Conservation (phyloP, 2,113 vertebrate genomes). For the human region GRCh38 chr7:33584001-33584500, state of each 20-base stretch:
- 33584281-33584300: slow-evolving; percentile 7
- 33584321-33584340: not conserved
- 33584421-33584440: not conserved
- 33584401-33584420: not conserved
- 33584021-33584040: not conserved
- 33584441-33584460: not conserved
- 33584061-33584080: not conserved
- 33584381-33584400: not conserved
- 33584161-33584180: not conserved
- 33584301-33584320: not conserved
- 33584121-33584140: not conserved
- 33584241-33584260: not conserved
- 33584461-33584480: not conserved
- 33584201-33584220: not conserved
- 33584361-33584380: not conserved
- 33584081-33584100: not conserved
- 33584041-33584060: not conserved
- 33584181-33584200: not conserved
- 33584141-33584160: not conserved
- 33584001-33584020: slow-evolving; percentile 4
- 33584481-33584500: not conserved
- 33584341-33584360: not conserved
- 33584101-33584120: not conserved
- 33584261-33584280: not conserved
- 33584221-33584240: not conserved